phyloP scores from a whole-genome alignment of 2,113 vertebrate species.

The Eonycteris spelaea region DNA sequence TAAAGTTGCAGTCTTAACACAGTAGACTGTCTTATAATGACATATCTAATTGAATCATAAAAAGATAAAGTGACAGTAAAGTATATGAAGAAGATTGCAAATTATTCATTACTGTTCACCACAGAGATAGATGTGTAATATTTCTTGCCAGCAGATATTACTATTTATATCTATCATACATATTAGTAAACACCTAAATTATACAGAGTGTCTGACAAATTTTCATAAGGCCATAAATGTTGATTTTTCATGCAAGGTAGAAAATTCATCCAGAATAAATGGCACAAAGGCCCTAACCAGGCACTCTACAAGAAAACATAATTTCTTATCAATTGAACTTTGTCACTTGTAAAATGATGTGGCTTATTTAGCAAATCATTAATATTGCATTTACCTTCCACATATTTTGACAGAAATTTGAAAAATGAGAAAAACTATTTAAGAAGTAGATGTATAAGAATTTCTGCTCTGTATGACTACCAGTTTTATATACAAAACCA shows the following conservation, averaged over 20 bases:
- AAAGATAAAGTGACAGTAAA: not conserved
- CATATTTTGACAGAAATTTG: not conserved
- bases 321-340: not conserved
- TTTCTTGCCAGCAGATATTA: not conserved
- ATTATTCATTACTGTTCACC: not conserved
- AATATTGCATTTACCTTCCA: not conserved
- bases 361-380: not conserved
- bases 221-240: not conserved
- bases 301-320: not conserved
- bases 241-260: not conserved
- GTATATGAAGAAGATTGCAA: not conserved
- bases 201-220: not conserved
- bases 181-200: not conserved
- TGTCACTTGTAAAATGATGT: not conserved
- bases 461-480: not conserved
- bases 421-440: not conserved
- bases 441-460: not conserved
- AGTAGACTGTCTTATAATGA: not conserved
- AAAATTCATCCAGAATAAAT: not conserved
- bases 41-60: not conserved
- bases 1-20: not conserved
- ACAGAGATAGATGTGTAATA: not conserved
- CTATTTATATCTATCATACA: not conserved
- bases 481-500: not conserved
- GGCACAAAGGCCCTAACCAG: not conserved